Percentiles rank a stretch among this genome's conserved stretches.
These are phyloP conservation scores for Clangula hyemalis DNA, from an alignment of 2,797 vertebrate genomes.

Conservation along the genomic window DNA sequence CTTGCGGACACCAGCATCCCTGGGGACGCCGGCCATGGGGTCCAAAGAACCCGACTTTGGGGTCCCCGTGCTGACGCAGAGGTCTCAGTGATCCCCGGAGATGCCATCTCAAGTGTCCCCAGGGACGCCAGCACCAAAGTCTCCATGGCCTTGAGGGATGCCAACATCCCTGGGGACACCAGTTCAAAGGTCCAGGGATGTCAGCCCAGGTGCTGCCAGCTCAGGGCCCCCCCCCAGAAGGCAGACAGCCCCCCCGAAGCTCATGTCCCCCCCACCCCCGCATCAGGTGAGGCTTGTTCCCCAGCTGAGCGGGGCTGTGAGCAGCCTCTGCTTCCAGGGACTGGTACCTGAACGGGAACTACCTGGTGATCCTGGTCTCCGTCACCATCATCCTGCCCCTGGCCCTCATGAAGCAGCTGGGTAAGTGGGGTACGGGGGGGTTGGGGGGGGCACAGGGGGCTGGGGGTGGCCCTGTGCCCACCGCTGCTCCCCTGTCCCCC, in stretches of 20 bases:
- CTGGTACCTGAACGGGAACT: constrained; percentile 98
- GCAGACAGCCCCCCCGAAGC: background rate
- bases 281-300: background rate
- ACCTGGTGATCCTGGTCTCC: constrained; percentile 94
- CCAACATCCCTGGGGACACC: background rate
- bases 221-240: background rate
- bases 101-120: background rate
- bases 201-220: background rate
- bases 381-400: constrained; percentile 88
- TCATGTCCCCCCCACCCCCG: too few species aligned
- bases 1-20: too few species aligned
- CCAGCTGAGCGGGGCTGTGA: background rate
- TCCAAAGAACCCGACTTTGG: too few species aligned
- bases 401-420: constrained; percentile 96
- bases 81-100: background rate
- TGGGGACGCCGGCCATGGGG: background rate
- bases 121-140: background rate
- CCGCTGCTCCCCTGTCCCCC: background rate
- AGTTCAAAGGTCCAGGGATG: too few species aligned
- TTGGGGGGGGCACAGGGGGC: background rate
- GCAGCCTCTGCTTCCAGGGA: constrained; percentile 75
- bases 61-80: background rate
- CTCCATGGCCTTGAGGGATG: background rate
- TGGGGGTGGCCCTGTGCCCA: background rate
- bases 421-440: constrained; percentile 78